Evolutionary conservation across 2,797 vertebrate species (phyloP).

Genomic region (Poeciliopsis gracilis): DNA sequence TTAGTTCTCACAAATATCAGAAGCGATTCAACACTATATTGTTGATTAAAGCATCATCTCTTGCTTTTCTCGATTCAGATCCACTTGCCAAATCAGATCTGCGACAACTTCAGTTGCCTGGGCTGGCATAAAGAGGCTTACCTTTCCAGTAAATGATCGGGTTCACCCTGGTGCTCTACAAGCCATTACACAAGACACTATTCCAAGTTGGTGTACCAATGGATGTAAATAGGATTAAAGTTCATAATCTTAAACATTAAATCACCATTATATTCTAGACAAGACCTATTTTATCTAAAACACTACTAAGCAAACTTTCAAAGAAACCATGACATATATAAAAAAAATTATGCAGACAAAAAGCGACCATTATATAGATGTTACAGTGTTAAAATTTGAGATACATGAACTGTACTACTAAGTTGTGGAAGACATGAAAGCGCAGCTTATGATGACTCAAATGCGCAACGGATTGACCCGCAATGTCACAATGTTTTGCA

Average conservation of each 20-base stretch:
- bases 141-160: not conserved
- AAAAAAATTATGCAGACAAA: not conserved
- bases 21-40: not conserved
- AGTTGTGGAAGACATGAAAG: not conserved
- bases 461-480: constrained; percentile 5
- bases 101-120: not conserved
- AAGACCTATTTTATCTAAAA: not conserved
- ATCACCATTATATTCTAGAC: not conserved
- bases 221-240: not conserved
- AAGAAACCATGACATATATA: not conserved
- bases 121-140: not conserved
- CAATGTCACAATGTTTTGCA: constrained; percentile 15
- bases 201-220: not conserved
- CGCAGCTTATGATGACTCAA: not conserved
- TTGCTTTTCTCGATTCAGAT: not conserved
- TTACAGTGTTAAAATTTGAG: not conserved
- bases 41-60: not conserved
- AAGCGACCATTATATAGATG: not conserved
- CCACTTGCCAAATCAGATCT: not conserved
- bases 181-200: not conserved
- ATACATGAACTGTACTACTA: not conserved
- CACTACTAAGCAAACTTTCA: not conserved
- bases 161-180: not conserved
- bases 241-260: not conserved
- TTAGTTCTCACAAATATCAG: not conserved